These are phyloP conservation scores for Pelodiscus sinensis DNA, from an alignment of 2,113 vertebrate genomes.

Conservation along the genomic window DNA sequence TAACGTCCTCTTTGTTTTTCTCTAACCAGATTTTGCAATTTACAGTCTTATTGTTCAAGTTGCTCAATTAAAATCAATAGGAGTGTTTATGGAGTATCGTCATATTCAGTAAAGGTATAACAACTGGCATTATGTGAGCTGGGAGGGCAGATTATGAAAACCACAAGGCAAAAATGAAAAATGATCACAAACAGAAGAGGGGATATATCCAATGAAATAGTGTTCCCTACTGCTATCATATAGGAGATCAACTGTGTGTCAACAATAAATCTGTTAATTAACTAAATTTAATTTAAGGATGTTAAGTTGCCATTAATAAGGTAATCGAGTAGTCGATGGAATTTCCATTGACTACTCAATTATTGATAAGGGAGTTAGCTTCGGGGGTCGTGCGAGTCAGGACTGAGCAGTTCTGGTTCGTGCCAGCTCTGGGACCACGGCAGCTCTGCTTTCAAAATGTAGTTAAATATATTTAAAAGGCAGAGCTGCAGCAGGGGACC, in stretches of 20 bases:
- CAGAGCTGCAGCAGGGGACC: no score
- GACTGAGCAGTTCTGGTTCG: no score
- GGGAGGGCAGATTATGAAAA: background rate
- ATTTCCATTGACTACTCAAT: no score
- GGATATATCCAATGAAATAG: background rate
- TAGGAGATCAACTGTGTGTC: background rate
- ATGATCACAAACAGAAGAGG: background rate
- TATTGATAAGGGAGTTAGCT: no score
- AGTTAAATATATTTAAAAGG: no score
- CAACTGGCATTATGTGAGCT: background rate
- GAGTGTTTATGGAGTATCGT: background rate
- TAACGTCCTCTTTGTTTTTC: background rate
- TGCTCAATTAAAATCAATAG: background rate
- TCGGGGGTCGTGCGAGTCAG: no score
- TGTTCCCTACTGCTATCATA: background rate
- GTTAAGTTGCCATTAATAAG: no score
- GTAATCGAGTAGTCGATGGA: no score
- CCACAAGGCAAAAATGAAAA: background rate
- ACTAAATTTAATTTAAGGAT: background rate
- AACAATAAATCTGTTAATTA: background rate
- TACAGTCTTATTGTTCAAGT: conserved; percentile 9
- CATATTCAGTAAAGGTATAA: background rate
- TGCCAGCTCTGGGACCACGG: no score
- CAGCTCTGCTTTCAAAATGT: no score
- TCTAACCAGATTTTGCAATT: conserved; percentile 21